These are phyloP conservation scores for Holothuria scabra DNA, from an alignment of 53 echinoderm and acorn worm genomes.

Conservation along the genomic window DNA sequence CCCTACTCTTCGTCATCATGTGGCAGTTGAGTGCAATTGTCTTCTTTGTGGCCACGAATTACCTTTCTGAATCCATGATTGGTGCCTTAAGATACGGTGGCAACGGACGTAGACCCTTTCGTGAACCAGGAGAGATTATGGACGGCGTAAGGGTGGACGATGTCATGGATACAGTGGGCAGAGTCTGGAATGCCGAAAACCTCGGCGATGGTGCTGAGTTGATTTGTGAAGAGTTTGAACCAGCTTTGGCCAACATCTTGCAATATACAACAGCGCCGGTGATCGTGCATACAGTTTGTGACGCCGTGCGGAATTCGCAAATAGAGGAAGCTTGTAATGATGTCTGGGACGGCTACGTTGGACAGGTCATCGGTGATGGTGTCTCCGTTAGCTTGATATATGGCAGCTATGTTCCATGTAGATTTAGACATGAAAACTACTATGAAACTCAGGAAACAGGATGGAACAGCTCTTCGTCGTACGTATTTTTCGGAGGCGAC, in stretches of 20 bases:
- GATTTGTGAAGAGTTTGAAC: neutral
- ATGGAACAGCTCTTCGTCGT: too few relatives aligned
- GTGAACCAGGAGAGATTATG: conserved; percentile 4
- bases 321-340: neutral
- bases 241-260: neutral
- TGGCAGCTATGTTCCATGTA: too few relatives aligned
- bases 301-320: neutral
- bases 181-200: conserved; percentile 9
- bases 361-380: neutral
- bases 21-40: too few relatives aligned
- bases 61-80: too few relatives aligned
- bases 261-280: neutral
- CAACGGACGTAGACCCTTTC: neutral
- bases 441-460: too few relatives aligned
- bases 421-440: too few relatives aligned
- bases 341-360: too few relatives aligned
- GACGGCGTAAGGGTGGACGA: conserved; percentile 1
- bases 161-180: neutral
- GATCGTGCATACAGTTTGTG: neutral
- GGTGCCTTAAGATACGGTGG: too few relatives aligned
- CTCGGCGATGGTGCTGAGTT: neutral
- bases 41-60: too few relatives aligned
- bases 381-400: neutral
- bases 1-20: too few relatives aligned
- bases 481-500: too few relatives aligned